Evolutionary conservation across 1,140 invertebrate species (phyloP).

Genomic region (Pentalonia nigronervosa): DNA sequence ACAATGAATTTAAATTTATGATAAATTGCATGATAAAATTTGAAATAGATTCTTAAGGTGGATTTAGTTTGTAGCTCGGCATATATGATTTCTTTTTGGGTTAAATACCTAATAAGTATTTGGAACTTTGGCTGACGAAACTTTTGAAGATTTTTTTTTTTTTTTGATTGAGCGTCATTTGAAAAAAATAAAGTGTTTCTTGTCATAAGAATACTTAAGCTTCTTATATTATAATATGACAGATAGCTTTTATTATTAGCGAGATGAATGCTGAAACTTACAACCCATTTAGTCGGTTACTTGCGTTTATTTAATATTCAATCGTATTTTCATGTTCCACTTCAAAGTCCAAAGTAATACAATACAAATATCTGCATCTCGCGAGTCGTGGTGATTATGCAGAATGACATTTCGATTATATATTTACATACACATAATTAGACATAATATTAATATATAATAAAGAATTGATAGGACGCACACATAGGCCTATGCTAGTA

Average conservation of each 20-base stretch:
- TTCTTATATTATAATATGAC: background rate
- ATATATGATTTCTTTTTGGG: background rate
- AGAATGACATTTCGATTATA: too few species aligned
- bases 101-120: background rate
- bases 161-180: background rate
- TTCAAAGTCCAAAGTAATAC: background rate
- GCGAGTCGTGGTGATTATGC: too few species aligned
- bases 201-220: background rate
- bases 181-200: background rate
- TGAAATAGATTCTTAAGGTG: background rate
- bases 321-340: background rate
- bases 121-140: background rate
- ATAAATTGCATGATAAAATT: background rate
- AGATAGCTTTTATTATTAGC: background rate
- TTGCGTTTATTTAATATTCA: background rate
- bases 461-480: background rate
- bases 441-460: too few species aligned
- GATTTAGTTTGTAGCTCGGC: background rate
- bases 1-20: background rate
- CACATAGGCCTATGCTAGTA: too few species aligned
- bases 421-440: too few species aligned
- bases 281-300: background rate
- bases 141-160: background rate
- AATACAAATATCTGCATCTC: too few species aligned
- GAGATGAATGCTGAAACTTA: background rate